phyloP scores from a whole-genome alignment of 1,140 invertebrate species.

The Orchestia grillus region DNA sequence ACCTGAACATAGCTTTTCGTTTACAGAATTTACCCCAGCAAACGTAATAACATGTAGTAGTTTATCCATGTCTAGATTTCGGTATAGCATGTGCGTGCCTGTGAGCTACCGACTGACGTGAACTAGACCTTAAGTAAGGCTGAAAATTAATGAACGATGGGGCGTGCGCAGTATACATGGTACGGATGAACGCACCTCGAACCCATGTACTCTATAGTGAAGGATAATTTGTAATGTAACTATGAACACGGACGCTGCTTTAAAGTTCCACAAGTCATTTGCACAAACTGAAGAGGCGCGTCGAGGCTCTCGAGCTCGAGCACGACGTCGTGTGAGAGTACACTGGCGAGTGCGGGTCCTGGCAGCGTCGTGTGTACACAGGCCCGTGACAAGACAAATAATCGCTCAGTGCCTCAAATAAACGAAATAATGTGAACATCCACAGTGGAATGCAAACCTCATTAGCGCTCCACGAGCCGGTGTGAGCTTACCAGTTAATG shows the following conservation, averaged over 20 bases:
- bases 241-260: neutral
- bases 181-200: neutral
- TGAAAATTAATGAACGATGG: neutral
- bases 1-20: too few species aligned
- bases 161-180: neutral
- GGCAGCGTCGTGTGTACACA: neutral
- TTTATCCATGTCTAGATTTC: too few species aligned
- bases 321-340: neutral
- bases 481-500: neutral
- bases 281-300: neutral
- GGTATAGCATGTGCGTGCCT: neutral
- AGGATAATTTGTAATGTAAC: neutral
- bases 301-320: neutral
- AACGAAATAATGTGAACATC: neutral
- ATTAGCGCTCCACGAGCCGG: neutral
- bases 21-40: too few species aligned
- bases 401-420: neutral
- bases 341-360: neutral
- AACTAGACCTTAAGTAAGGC: neutral
- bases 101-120: neutral
- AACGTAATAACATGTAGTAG: too few species aligned
- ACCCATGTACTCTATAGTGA: neutral
- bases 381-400: conserved; percentile 5
- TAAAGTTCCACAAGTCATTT: neutral
- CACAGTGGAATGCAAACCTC: neutral